Base-by-base conservation (phyloP, 2,888 invertebrate genomes). In the Thymelicus sylvestris region DNA sequence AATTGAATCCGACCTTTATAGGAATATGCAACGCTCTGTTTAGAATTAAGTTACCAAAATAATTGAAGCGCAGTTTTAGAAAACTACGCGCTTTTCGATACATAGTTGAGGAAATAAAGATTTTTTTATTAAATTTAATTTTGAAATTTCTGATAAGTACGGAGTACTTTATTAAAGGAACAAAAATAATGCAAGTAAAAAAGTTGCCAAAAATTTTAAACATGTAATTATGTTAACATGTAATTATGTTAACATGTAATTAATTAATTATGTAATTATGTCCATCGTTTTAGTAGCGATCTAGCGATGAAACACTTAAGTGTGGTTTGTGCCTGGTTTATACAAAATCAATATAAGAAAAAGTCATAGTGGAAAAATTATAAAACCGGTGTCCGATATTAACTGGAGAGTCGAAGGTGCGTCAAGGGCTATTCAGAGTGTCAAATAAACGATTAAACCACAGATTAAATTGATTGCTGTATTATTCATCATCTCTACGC, bases 401-500 rank as follows among this genome's bases (percentile, higher is more conserved):
- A 12, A 57, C 24, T 57, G 31, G 31, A 31, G 13, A 57, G 12
- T 31, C 7, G 1, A 39, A 59, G 31, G 38, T n/a, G 59, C 59
- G 38, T 55, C 59, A 59, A 59, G 59, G 59, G 59, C 55, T 55
- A 55, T 55, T 55, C 24, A 55, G 24, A 24, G 10, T 55, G 24
- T 55, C 55, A 55, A 55, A 55, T 10, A 55, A 55, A 55, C n/a
- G 8, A 55, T 55, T 55, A 55, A 31, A 0, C 55, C 55, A 55
- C 24, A 55, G 55, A 55, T 59, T 59, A 59, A n/a, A 38, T 59
- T 59, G 59, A 59, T 59, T 38, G 38, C 38, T 59, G 59, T 59
- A 59, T 59, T 59, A 31, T 38, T 59, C 59, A 39, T 39, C 59
- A 12, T 7, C 38, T 38, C 6, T 31, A 38, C 39, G 39, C 12